Evolutionary conservation across 2,113 vertebrate species (phyloP).

Genomic region (Eubucco bourcierii): DNA sequence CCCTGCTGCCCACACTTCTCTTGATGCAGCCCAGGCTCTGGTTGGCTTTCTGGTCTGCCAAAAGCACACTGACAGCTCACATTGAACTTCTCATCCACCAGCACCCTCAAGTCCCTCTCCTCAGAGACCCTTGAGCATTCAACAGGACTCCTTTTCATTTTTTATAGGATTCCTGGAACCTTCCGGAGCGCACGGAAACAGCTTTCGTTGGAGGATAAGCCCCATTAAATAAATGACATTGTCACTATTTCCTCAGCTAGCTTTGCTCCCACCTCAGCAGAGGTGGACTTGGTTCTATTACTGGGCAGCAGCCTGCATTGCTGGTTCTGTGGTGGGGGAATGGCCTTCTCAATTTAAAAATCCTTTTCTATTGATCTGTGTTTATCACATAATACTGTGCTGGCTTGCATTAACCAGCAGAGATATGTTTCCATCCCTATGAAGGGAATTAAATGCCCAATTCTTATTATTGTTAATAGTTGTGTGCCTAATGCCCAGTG

Average conservation of each 20-base stretch:
- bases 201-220: constrained; percentile 34
- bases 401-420: constrained; percentile 19
- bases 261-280: constrained; percentile 50
- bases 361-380: constrained; percentile 62
- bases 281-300: constrained; percentile 44
- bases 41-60: no score
- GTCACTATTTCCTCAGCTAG: constrained; percentile 49
- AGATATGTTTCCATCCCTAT: constrained; percentile 58
- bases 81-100: no score
- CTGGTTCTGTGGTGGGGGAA: constrained; percentile 50
- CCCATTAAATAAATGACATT: constrained; percentile 64
- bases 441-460: constrained; percentile 70
- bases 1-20: no score
- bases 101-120: no score
- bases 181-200: constrained; percentile 22
- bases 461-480: constrained; percentile 69
- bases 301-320: constrained; percentile 36
- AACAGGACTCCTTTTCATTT: not conserved
- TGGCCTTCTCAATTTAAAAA: constrained; percentile 62
- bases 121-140: not conserved
- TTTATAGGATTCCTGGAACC: constrained; percentile 52
- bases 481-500: constrained; percentile 55
- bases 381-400: constrained; percentile 59
- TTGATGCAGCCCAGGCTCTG: no score
- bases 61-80: no score